phyloP scores from a whole-genome alignment of 2,888 invertebrate species.

The Hypselothyrea guttata region DNA sequence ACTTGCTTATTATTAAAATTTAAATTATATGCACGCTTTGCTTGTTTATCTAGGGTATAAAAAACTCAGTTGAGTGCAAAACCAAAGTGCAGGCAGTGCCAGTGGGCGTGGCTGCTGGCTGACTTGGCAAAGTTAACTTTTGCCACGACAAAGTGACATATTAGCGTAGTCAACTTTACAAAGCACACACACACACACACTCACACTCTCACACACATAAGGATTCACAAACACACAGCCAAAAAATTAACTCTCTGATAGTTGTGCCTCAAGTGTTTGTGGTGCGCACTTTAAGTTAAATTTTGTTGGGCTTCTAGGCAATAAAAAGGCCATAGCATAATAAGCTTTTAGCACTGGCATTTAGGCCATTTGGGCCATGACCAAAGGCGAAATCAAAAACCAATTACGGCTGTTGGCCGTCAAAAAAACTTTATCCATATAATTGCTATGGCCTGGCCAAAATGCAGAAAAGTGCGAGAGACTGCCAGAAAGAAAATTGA shows the following conservation, averaged over 20 bases:
- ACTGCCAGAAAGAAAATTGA: too few relatives aligned
- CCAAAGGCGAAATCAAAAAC: slow-evolving; percentile 64
- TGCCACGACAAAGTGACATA: slow-evolving; percentile 75
- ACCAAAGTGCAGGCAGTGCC: slow-evolving; percentile 58
- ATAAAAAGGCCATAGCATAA: slow-evolving; percentile 4
- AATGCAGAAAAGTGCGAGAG: too few relatives aligned
- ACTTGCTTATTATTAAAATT: too few relatives aligned
- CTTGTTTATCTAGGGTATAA: slow-evolving; percentile 26
- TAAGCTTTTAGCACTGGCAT: slow-evolving; percentile 17
- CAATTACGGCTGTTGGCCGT: slow-evolving; percentile 55
- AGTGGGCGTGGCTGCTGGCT: slow-evolving; percentile 54
- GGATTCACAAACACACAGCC: background rate
- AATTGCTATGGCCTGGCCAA: slow-evolving; percentile 23
- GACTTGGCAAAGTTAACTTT: slow-evolving; percentile 69
- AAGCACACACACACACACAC: slow-evolving; percentile 34
- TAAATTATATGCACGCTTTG: too few relatives aligned
- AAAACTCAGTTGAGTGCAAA: slow-evolving; percentile 64
- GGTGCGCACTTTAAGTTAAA: slow-evolving; percentile 68
- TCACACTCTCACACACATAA: slow-evolving; percentile 1
- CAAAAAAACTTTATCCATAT: slow-evolving; percentile 52
- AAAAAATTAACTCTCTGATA: slow-evolving; percentile 49
- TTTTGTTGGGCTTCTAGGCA: slow-evolving; percentile 54
- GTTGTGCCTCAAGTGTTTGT: too few relatives aligned
- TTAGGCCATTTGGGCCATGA: slow-evolving; percentile 20
- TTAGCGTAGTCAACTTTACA: slow-evolving; percentile 75